Evolutionary conservation across 2,113 vertebrate genomes (phyloP).

Genomic region (Chascanopsetta lugubris): DNA sequence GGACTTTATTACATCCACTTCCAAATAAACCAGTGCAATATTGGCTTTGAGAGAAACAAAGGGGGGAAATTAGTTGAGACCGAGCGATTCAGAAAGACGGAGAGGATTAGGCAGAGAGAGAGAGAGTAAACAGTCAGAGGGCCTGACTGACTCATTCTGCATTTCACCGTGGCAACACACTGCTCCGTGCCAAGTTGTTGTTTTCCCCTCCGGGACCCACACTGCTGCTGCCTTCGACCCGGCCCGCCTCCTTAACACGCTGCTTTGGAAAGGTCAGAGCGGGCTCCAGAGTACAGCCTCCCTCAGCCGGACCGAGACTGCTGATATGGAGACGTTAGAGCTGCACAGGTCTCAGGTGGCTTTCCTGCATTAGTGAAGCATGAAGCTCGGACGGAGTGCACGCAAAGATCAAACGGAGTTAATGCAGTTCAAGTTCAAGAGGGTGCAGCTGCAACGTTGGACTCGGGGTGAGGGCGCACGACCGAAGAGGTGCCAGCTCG

Average conservation of each 20-base stretch:
- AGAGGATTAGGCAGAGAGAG: conserved; percentile 13
- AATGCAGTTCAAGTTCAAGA: conserved; percentile 9
- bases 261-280: conserved; percentile 69
- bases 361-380: conserved; percentile 27
- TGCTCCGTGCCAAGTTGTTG: conserved; percentile 53
- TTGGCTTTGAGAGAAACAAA: conserved; percentile 22
- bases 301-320: conserved; percentile 23
- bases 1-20: conserved; percentile 13
- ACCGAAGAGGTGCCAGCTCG: conserved; percentile 11
- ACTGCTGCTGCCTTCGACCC: conserved; percentile 41
- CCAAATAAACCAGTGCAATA: conserved; percentile 15
- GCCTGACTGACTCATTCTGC: conserved; percentile 17
- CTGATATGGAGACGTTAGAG: conserved; percentile 17
- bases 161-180: conserved; percentile 37
- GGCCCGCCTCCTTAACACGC: conserved; percentile 47
- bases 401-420: conserved; percentile 26
- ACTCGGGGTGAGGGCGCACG: conserved; percentile 3
- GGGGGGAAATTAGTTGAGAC: neutral
- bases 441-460: neutral
- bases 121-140: conserved; percentile 13
- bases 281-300: conserved; percentile 4
- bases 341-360: conserved; percentile 35
- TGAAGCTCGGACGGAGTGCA: conserved; percentile 28
- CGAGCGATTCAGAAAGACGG: neutral
- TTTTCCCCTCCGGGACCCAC: conserved; percentile 51